phyloP scores from a whole-genome alignment of 1,140 invertebrate genomes.

The Macrobrachium nipponense region DNA sequence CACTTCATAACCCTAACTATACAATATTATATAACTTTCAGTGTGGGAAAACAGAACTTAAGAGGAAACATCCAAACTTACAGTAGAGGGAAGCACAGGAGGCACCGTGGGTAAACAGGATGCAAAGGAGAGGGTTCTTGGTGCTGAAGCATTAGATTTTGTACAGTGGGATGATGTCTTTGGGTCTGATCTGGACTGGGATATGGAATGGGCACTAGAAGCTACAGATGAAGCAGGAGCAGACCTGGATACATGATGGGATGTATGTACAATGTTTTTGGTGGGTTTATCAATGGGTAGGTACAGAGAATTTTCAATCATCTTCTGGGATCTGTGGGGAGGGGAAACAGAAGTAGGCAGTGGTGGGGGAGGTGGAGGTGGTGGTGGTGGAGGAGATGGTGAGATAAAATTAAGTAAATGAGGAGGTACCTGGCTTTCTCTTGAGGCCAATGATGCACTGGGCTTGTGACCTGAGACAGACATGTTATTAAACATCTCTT shows the following conservation, averaged over 20 bases:
- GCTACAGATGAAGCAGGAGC: background rate
- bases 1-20: too few relatives aligned
- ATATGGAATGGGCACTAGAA: constrained; percentile 5
- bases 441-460: background rate
- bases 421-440: constrained; percentile 36
- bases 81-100: constrained; percentile 27
- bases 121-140: constrained; percentile 27
- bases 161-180: constrained; percentile 4
- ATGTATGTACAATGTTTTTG: background rate
- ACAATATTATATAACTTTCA: background rate
- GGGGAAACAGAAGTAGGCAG: background rate
- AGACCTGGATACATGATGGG: background rate
- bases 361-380: constrained; percentile 14
- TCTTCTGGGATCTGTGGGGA: background rate
- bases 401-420: constrained; percentile 1
- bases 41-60: background rate
- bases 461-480: background rate
- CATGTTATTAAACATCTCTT: background rate
- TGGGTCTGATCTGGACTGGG: constrained; percentile 17
- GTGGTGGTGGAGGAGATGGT: constrained; percentile 37
- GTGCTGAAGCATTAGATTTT: constrained; percentile 23
- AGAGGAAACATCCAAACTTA: background rate
- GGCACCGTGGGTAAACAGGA: background rate
- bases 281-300: constrained; percentile 2
- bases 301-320: background rate